These are phyloP conservation scores for Ypsolopha sequella DNA, from an alignment of 2,888 invertebrate species.

Conservation along the genomic window DNA sequence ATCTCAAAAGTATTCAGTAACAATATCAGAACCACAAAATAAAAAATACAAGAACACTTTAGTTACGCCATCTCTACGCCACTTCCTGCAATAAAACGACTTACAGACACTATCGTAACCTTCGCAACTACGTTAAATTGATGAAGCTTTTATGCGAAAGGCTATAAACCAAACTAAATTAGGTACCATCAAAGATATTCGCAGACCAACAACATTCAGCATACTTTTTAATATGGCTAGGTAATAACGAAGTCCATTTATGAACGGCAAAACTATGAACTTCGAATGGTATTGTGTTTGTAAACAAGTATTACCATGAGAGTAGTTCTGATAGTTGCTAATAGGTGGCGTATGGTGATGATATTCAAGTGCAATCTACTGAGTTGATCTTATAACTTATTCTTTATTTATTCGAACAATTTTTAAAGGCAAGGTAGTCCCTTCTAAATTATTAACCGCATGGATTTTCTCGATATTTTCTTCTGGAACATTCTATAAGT, in stretches of 20 bases:
- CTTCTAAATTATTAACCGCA: no score
- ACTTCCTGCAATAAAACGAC: background rate
- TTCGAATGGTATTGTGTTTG: background rate
- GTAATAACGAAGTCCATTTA: background rate
- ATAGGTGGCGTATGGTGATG: background rate
- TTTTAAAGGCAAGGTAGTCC: no score
- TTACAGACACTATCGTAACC: background rate
- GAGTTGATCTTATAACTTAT: background rate
- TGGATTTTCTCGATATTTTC: no score
- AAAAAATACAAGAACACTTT: background rate
- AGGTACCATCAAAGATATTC: no score
- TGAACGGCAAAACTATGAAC: slow-evolving; percentile 1
- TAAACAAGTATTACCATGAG: slow-evolving; percentile 3
- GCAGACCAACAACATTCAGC: background rate
- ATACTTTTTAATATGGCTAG: background rate
- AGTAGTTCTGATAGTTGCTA: background rate
- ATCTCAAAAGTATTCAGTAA: no score
- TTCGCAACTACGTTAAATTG: background rate
- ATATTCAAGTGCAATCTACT: background rate
- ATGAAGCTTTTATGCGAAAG: slow-evolving; percentile 1
- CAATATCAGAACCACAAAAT: no score
- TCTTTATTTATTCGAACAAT: background rate
- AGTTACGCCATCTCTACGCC: slow-evolving; percentile 2
- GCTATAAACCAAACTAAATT: background rate
- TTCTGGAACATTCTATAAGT: no score